Conservation (phyloP, 2,113 vertebrate genomes). For the Toxostoma redivivum region DNA sequence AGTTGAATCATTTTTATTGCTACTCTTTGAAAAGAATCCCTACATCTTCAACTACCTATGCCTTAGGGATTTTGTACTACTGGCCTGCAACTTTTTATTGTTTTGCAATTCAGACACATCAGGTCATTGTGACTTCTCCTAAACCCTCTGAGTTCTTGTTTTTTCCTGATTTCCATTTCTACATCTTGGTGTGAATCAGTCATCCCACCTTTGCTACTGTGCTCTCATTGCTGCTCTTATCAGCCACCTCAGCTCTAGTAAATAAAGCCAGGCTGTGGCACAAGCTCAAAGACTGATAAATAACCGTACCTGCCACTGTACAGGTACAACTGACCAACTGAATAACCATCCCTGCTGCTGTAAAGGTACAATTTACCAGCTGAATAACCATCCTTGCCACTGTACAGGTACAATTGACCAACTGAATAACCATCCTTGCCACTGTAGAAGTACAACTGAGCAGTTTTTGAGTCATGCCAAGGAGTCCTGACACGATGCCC, state of each 20-base stretch:
- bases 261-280: neutral
- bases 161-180: neutral
- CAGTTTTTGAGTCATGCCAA: neutral
- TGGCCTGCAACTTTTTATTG: neutral
- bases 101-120: neutral
- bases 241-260: neutral
- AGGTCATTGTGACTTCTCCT: neutral
- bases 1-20: neutral
- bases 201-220: neutral
- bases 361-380: neutral
- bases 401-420: neutral
- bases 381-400: neutral
- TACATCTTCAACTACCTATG: neutral
- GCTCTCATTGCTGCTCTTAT: neutral
- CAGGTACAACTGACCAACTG: neutral
- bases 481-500: fast-evolving
- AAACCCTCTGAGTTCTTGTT: neutral
- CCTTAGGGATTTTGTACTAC: neutral
- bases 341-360: neutral
- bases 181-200: neutral
- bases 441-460: neutral
- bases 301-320: fast-evolving
- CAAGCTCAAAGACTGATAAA: neutral
- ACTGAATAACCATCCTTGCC: neutral
- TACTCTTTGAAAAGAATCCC: neutral